These are phyloP conservation scores for Caracal caracal DNA, from an alignment of 2,113 vertebrate genomes.

Conservation along the genomic window DNA sequence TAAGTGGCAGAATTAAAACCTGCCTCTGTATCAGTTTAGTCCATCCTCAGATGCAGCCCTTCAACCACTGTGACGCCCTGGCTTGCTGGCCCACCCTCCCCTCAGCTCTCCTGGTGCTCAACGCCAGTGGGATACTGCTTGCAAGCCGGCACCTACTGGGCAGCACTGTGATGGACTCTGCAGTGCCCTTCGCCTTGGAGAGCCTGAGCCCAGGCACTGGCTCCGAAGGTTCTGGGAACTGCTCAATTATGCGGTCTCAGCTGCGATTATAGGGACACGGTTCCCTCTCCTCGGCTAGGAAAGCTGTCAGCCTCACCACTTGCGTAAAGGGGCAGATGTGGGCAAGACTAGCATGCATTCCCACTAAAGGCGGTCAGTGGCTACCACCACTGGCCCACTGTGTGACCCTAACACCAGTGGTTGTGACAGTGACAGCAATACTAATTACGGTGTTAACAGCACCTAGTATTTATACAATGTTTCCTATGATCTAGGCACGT, in stretches of 20 bases:
- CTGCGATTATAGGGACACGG: background rate
- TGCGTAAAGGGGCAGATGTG: background rate
- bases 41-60: background rate
- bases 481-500: background rate
- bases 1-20: background rate
- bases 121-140: accelerated
- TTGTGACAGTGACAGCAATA: background rate
- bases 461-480: background rate
- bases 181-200: background rate
- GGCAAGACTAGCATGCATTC: no score
- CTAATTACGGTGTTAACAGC: background rate
- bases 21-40: background rate
- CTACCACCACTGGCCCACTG: background rate
- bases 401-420: background rate
- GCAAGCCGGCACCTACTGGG: background rate
- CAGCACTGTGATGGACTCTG: background rate
- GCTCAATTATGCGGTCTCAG: background rate
- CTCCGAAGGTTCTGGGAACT: background rate
- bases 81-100: background rate
- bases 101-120: background rate
- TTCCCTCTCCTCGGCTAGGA: background rate
- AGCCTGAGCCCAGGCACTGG: background rate
- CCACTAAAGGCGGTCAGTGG: background rate
- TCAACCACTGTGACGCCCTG: background rate
- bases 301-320: background rate